Percentiles rank a stretch among this genome's conserved stretches.
phyloP scores from a whole-genome alignment of 1,140 invertebrate species.

The Drosophila pandora region DNA sequence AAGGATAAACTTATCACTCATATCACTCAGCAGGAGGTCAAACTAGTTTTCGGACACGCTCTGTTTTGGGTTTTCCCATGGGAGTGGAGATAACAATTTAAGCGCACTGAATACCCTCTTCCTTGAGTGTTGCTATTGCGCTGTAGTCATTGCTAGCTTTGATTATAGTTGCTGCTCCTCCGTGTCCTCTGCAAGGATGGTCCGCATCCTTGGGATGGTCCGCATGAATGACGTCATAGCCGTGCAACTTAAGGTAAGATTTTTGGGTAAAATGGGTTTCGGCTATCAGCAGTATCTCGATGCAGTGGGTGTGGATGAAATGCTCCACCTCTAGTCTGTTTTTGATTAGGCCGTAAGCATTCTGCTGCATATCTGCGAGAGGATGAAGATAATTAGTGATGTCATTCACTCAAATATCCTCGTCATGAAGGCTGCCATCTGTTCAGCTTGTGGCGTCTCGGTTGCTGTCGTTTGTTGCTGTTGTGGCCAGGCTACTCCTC shows the following conservation, averaged over 20 bases:
- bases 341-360: not conserved
- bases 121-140: not conserved
- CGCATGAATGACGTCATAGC: not conserved
- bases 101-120: not conserved
- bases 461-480: not conserved
- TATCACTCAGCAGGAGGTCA: not conserved
- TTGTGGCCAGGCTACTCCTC: not conserved
- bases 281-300: too few relatives aligned
- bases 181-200: not conserved
- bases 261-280: not conserved
- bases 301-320: not conserved
- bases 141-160: not conserved
- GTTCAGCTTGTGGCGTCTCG: not conserved
- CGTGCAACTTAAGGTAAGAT: not conserved
- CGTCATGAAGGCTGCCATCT: not conserved
- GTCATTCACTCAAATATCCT: not conserved
- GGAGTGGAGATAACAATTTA: not conserved
- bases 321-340: not conserved
- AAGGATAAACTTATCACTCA: not conserved
- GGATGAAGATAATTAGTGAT: not conserved
- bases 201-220: not conserved
- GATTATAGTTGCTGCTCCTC: not conserved
- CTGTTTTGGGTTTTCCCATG: not conserved
- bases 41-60: not conserved
- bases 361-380: not conserved